These are phyloP conservation scores for Nezara viridula DNA, from an alignment of 2,888 invertebrate species.

Conservation along the genomic window DNA sequence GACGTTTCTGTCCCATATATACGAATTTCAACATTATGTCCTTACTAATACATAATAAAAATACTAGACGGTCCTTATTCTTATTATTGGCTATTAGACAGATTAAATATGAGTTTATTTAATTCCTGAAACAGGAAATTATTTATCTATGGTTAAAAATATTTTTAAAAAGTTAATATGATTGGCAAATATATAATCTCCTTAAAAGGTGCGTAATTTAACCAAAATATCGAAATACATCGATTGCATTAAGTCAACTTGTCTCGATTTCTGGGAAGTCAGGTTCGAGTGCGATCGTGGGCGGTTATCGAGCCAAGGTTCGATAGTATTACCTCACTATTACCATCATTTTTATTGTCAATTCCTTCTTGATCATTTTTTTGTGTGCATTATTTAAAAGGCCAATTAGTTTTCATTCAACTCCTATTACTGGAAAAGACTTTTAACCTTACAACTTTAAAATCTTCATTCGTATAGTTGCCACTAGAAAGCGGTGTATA, in stretches of 20 bases:
- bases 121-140: too few species aligned
- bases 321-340: not conserved
- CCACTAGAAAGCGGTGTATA: not conserved
- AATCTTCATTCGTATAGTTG: not conserved
- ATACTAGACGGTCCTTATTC: too few species aligned
- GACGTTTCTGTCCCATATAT: too few species aligned
- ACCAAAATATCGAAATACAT: not conserved
- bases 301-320: not conserved
- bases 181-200: too few species aligned
- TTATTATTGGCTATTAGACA: too few species aligned
- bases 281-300: not conserved
- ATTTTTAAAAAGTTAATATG: too few species aligned
- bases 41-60: too few species aligned
- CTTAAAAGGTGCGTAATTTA: not conserved
- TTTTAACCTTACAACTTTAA: not conserved
- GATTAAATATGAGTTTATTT: too few species aligned
- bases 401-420: not conserved
- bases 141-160: too few species aligned
- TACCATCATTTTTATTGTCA: not conserved
- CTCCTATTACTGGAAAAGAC: not conserved
- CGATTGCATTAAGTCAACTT: not conserved
- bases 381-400: not conserved
- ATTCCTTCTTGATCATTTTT: not conserved
- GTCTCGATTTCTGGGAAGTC: not conserved
- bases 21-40: too few species aligned